Evolutionary conservation across 2,113 vertebrate species (phyloP).

Genomic region (Felis chaus): DNA sequence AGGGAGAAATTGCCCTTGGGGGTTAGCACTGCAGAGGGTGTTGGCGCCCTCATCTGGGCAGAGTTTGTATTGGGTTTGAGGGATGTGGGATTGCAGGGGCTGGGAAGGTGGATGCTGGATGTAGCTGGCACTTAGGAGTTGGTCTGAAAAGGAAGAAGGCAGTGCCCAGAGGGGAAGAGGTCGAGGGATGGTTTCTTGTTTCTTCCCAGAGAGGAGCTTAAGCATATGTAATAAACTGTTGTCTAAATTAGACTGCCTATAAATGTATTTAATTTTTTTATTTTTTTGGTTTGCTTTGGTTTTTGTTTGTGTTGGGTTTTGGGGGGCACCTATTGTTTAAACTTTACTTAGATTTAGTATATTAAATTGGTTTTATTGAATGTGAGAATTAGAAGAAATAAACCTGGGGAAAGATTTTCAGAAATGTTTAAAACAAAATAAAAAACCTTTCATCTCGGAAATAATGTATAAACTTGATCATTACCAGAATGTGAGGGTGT

Average conservation of each 20-base stretch:
- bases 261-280: neutral
- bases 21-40: neutral
- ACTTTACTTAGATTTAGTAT: neutral
- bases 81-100: neutral
- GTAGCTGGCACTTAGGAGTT: too few species aligned
- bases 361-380: neutral
- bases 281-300: neutral
- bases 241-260: neutral
- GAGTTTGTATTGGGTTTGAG: neutral
- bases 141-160: neutral
- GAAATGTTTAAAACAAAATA: neutral
- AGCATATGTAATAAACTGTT: neutral
- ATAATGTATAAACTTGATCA: neutral
- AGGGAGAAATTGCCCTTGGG: neutral
- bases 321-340: neutral
- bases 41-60: neutral
- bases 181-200: neutral
- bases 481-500: neutral
- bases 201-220: neutral
- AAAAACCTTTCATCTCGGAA: neutral
- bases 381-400: neutral
- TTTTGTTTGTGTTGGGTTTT: neutral
- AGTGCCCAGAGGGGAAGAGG: neutral
- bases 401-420: neutral
- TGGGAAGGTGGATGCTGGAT: neutral